A percentile compares a stretch with the other conserved stretches of the same genome.
phyloP scores from a whole-genome alignment of 2,113 vertebrate genomes.

The Aegotheles bennettii region DNA sequence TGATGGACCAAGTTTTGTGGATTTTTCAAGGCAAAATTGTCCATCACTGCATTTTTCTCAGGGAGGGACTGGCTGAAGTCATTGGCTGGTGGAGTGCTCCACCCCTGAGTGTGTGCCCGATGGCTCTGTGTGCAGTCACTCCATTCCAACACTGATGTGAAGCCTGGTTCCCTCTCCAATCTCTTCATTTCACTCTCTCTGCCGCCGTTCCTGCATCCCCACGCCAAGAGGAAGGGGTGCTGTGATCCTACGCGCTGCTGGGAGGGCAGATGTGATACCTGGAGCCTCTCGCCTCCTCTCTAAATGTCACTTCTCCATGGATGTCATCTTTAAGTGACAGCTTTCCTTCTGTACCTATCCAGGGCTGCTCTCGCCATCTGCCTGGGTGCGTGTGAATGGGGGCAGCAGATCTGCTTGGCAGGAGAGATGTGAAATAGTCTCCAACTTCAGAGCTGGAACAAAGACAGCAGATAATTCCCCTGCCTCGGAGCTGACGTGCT shows the following conservation, averaged over 20 bases:
- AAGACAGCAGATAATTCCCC: background rate
- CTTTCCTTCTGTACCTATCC: background rate
- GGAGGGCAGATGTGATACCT: conserved; percentile 10
- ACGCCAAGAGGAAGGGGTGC: background rate
- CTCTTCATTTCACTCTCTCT: background rate
- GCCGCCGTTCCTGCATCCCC: background rate
- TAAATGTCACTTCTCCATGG: conserved; percentile 6
- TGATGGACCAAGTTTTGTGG: background rate
- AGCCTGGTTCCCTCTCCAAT: background rate
- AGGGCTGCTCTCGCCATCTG: background rate
- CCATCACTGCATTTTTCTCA: background rate
- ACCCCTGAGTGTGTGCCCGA: background rate
- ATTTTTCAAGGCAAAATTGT: background rate
- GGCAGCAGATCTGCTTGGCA: conserved; percentile 8
- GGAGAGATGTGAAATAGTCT: background rate
- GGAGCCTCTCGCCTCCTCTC: background rate
- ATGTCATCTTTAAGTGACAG: background rate
- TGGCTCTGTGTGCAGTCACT: background rate
- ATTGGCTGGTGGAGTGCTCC: background rate
- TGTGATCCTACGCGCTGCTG: background rate
- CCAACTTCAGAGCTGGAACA: background rate
- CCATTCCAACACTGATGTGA: background rate
- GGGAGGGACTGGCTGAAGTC: background rate
- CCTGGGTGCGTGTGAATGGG: background rate
- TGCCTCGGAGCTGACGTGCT: background rate